These are phyloP conservation scores for Cryptophagus acutangulus DNA, from an alignment of 2,888 invertebrate species.

Conservation along the genomic window DNA sequence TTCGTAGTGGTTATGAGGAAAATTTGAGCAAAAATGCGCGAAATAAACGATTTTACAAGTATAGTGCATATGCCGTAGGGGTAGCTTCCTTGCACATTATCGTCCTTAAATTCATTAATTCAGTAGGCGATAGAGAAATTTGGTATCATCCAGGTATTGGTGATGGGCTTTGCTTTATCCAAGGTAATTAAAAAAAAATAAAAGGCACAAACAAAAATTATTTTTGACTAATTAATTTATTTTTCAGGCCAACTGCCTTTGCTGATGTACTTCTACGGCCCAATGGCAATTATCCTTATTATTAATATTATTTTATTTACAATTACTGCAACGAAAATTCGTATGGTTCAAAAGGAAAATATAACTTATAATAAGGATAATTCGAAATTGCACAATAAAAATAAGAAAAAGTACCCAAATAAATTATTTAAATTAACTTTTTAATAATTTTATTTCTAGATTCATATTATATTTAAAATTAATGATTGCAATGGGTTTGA, in stretches of 20 bases:
- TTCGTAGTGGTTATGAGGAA: constrained; percentile 40
- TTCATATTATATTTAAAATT: constrained; percentile 74
- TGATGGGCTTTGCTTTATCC: constrained; percentile 54
- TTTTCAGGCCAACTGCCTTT: constrained; percentile 25
- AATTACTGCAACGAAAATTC: constrained; percentile 64
- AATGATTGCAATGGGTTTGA: constrained; percentile 81
- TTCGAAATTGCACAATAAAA: too few species aligned
- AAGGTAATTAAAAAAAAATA: constrained; percentile 37
- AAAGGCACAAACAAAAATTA: too few species aligned
- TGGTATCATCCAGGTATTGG: constrained; percentile 59
- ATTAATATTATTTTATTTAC: constrained; percentile 63
- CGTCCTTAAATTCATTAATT: constrained; percentile 27
- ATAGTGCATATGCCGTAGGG: constrained; percentile 67
- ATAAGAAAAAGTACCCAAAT: too few species aligned
- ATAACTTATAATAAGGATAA: constrained; percentile 62
- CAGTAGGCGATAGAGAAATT: constrained; percentile 30
- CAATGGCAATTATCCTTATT: constrained; percentile 60
- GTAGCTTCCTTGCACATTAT: constrained; percentile 48
- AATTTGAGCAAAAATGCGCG: constrained; percentile 45
- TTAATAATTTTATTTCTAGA: too few species aligned
- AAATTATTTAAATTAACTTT: too few species aligned
- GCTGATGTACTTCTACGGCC: constrained; percentile 65
- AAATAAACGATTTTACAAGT: constrained; percentile 57
- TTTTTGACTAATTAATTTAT: background rate
- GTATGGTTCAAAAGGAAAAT: constrained; percentile 62